Evolutionary conservation across 2,113 vertebrate species (phyloP).

Genomic region (Lasiurus borealis): DNA sequence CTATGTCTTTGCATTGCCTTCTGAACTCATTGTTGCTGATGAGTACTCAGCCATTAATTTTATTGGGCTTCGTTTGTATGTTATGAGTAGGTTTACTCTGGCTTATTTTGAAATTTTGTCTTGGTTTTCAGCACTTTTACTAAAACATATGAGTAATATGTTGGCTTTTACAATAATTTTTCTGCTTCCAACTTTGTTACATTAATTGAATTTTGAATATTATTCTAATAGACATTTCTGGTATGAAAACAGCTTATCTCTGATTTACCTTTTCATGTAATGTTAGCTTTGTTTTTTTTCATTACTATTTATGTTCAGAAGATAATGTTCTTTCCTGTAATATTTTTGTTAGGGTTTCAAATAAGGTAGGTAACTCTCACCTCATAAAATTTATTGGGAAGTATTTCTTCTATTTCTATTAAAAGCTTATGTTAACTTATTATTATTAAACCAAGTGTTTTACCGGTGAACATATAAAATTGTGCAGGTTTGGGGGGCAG

Average conservation of each 20-base stretch:
- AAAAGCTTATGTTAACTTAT: not conserved
- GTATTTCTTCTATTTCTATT: not conserved
- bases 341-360: not conserved
- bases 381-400: not conserved
- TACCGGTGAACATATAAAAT: not conserved
- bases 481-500: not conserved
- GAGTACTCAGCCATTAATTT: not conserved
- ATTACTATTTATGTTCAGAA: not conserved
- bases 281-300: not conserved
- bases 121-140: not conserved
- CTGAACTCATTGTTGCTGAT: not conserved
- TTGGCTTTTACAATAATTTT: not conserved
- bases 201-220: not conserved
- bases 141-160: not conserved
- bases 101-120: not conserved
- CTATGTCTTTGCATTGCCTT: not conserved
- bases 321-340: not conserved
- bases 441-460: conserved; percentile 4
- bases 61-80: not conserved
- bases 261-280: not conserved
- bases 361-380: not conserved
- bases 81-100: not conserved
- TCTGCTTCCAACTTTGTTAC: not conserved
- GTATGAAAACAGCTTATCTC: not conserved
- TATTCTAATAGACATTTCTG: not conserved